A percentile compares a stretch with the other conserved stretches of the same genome.
Conservation (phyloP, 2,797 vertebrate genomes). For the Eutrigla gurnardus region DNA sequence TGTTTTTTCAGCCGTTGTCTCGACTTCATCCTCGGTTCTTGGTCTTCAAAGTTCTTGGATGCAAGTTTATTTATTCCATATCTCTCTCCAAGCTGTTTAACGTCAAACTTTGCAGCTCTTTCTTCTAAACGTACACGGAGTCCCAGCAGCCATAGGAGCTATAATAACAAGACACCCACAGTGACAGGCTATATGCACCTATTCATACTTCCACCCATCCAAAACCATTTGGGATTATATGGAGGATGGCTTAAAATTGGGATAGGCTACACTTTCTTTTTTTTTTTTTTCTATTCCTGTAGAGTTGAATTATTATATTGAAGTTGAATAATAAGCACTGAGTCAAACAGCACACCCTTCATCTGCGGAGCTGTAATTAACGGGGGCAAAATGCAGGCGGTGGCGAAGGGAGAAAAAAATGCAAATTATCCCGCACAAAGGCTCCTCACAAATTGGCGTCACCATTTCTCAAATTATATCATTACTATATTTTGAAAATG, state of each 20-base stretch:
- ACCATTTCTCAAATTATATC: conserved; percentile 99
- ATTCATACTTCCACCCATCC: conserved; percentile 86
- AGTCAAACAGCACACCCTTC: conserved; percentile 99
- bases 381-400: conserved; percentile 92
- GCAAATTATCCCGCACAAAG: conserved; percentile 99
- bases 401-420: conserved; percentile 84
- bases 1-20: conserved; percentile 24
- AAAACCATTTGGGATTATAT: conserved; percentile 93
- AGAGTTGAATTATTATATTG: conserved; percentile 99
- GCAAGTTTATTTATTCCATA: not conserved
- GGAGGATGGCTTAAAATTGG: conserved; percentile 92
- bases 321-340: conserved; percentile 99
- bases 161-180: conserved; percentile 40
- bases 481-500: conserved; percentile 99
- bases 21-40: conserved; percentile 35
- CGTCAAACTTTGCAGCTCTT: conserved; percentile 17
- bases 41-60: conserved; percentile 36
- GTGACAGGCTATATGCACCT: conserved; percentile 84
- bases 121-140: conserved; percentile 23
- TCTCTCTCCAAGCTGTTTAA: conserved; percentile 22
- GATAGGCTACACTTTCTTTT: conserved; percentile 84
- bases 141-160: conserved; percentile 38
- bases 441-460: conserved; percentile 99
- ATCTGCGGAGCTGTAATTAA: conserved; percentile 99
- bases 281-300: conserved; percentile 92